Base-by-base conservation (phyloP, 2,797 vertebrate species). In the Rhabdomys pumilio region DNA sequence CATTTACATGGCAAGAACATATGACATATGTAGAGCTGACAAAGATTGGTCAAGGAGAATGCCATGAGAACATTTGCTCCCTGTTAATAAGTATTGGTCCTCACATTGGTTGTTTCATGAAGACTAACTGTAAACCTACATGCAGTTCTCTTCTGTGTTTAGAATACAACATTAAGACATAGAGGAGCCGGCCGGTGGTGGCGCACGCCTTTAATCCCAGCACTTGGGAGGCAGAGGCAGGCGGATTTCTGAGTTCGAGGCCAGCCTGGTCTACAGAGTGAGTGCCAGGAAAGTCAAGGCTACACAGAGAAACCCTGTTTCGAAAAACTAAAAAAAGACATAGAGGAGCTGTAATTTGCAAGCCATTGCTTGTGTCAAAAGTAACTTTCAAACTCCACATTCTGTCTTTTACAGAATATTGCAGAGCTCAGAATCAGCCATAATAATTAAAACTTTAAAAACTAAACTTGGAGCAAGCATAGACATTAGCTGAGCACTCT, bases 401-500 rank as follows among this genome's bases (percentile, higher is more conserved):
- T 55, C 22, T 87, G 93, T 85, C 11, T 15, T 44, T 20, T 88
- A 4, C 8, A 38, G 55, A 95, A 82, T 50, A 26, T 77, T 85
- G 89, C 11, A 19, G 3, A 41, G 44, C 3, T 82, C n/a, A 73
- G 50, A 82, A 96, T 86, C 15, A 47, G 15, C 38, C 53, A 89
- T 84, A 95, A 73, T 73, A 73, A 89, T 69, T 38, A 65, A 69
- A 41, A 65, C 1, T 86, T 67, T 44, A 72, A 86, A 61, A 80
- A 69, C 41, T 89, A 59, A 79, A 72, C 55, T 79, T 73, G 19
- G 41, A 94, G 22, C 63, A 81, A 73, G 29, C 0, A 41, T 26
- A 59, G 41, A 38, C 13, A 80, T 2, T 11, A 2, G 3, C 34
- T 61, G 38, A 86, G n/a, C 0, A 59, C 7, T 63, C 38, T 90